Base-by-base conservation (phyloP, 1,140 invertebrate species). In the Lycorma delicatula region DNA sequence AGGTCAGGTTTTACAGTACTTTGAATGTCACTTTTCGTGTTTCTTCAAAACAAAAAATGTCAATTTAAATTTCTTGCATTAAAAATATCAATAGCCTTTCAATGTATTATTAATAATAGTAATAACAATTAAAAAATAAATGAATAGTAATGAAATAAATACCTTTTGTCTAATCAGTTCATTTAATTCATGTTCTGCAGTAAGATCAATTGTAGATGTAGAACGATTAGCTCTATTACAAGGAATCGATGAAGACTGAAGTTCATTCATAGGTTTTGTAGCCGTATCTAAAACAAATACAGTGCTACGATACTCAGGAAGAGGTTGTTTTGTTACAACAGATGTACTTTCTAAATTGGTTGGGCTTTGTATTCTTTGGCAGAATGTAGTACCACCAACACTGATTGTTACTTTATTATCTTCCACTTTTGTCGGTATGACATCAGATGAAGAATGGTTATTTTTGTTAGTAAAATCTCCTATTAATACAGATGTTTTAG, bases 401-500 rank as follows among this genome's bases (percentile, higher is more conserved):
- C 62, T 68, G n/a, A 68, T 68, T 0, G 67, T 68, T 9, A 68
- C 62, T 59, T 64, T 68, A 70, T 58, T 63, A 20, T 68, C 50
- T 44, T 26, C 34, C 1, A 22, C n/a, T 7, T 26, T 29, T 7
- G n/a, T 54, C 9, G 44, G n/a, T n/a, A n/a, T n/a, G n/a, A n/a
- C n/a, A n/a, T n/a, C n/a, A n/a, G n/a, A n/a, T n/a, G n/a, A n/a
- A n/a, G n/a, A n/a, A n/a, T n/a, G n/a, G n/a, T n/a, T n/a, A n/a
- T n/a, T n/a, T n/a, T n/a, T n/a, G n/a, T n/a, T n/a, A 50, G 52
- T 4, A 22, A 48, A 55, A 26, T 58, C 56, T 9, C 58, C 54
- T 25, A 63, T 60, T 18, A 58, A 13, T 1, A 65, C 54, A 9
- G 62, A 65, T 2, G 56, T 57, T 41, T 51, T 50, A 16, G 7